phyloP scores from a whole-genome alignment of 1,140 invertebrate genomes.

The Trissolcus basalis region DNA sequence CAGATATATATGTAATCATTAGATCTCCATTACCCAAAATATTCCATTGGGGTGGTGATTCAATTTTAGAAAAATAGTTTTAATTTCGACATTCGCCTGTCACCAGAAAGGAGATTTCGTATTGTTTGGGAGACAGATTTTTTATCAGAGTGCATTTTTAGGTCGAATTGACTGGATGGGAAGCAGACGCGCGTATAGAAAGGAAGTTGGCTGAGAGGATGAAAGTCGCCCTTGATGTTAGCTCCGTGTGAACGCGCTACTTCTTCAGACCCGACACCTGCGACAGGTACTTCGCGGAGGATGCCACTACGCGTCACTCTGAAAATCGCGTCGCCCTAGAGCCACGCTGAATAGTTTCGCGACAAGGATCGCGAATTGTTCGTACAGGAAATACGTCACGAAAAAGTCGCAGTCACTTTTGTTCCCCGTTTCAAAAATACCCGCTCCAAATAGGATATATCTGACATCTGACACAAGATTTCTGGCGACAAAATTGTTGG shows the following conservation, averaged over 20 bases:
- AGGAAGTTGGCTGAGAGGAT: conserved; percentile 24
- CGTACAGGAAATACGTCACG: not conserved
- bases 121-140: conserved; percentile 3
- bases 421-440: not conserved
- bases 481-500: no score
- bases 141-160: conserved; percentile 23
- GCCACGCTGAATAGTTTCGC: conserved; percentile 9
- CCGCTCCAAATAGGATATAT: no score
- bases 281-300: conserved; percentile 63
- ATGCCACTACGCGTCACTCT: conserved; percentile 52
- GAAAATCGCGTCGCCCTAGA: conserved; percentile 12
- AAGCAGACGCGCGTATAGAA: conserved; percentile 12
- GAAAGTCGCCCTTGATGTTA: conserved; percentile 46
- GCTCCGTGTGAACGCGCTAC: conserved; percentile 44
- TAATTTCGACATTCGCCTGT: no score
- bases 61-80: no score
- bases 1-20: no score
- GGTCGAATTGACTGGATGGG: conserved; percentile 20
- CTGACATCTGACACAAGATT: no score
- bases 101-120: no score
- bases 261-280: conserved; percentile 58
- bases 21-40: no score
- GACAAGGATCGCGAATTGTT: conserved; percentile 13
- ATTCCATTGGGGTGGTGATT: no score
- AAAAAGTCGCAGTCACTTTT: not conserved